Percentiles rank a stretch among this genome's conserved stretches.
Conservation (phyloP, 64 coral and sea anemone genomes). For the Trachythela sp. region DNA sequence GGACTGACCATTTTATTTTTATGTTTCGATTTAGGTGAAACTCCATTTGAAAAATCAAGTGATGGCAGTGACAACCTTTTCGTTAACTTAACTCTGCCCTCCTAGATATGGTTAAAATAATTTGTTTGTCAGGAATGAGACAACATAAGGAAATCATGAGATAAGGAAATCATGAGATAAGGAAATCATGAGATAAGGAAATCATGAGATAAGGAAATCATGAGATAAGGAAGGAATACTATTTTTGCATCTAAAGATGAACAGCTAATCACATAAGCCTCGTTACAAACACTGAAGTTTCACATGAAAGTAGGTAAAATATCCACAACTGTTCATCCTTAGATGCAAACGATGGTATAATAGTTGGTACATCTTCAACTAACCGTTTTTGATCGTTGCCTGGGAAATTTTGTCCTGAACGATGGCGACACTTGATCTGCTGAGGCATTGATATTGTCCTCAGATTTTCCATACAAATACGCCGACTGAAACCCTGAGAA, state of each 20-base stretch:
- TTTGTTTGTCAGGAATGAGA: too few species aligned
- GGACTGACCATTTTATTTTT: constrained; percentile 4
- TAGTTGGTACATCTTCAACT: not conserved
- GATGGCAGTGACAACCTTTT: constrained; percentile 14
- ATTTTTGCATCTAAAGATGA: not conserved
- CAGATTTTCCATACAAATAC: constrained; percentile 24
- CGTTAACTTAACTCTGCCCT: not conserved
- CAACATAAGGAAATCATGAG: not conserved
- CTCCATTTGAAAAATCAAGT: not conserved
- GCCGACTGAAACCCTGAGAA: not conserved
- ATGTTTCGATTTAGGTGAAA: constrained; percentile 10
- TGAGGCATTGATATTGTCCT: not conserved
- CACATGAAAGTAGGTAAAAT: too few species aligned
- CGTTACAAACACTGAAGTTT: too few species aligned
- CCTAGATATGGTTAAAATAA: not conserved
- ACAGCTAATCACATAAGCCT: too few species aligned
- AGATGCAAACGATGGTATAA: too few species aligned
- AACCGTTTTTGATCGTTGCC: constrained; percentile 1
- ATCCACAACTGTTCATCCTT: too few species aligned
- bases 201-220: not conserved
- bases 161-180: not conserved
- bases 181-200: not conserved
- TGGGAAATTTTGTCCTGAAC: not conserved
- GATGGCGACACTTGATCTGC: not conserved
- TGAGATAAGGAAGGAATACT: not conserved